Evolutionary conservation across 2,888 invertebrate species (phyloP), one percentile per base, ranked within the genome.

Genomic region (Apomyelois bistriatella): DNA sequence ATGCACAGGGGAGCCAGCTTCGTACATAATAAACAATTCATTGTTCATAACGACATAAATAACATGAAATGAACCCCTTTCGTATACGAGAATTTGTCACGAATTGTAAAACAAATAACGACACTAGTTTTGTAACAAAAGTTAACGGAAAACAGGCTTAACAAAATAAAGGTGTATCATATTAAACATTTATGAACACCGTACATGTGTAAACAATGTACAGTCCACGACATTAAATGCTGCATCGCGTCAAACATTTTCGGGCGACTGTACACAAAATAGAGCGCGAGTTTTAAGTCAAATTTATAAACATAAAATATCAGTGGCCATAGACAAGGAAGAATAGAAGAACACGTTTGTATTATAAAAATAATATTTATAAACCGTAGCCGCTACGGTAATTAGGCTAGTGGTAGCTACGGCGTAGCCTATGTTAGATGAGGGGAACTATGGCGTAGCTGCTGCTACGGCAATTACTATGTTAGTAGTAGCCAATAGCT

Each of bases 271-370:
- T 60, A 59, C 58, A 64, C 66, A 58, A 59, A n/a, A 59, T 59
- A 55, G 52, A 53, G 22, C 69, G 69, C 67, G 62, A 66, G 71
- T 74, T 76, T 76, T 72, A 60, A 70, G 62, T 72, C 67, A 79
- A 79, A 74, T 81, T 81, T 85, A 85, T 83, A 85, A 75, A 85
- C n/a, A 88, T 87, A 87, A 85, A 85, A 84, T 83, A 85, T 77
- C 65, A 72, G 68, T 38, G 15, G 13, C 59, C 64, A 42, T 42
- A 43, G 43, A 43, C 12, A 38, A 22, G 22, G 22, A 22, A 22
- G 22, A 22, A 22, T 22, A 22, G 22, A 22, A 22, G 5, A 3
- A 32, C 32, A 32, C 2, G 12, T 13, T 13, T 22, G 22, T 22
- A 3, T 22, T 22, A 5, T 22, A 22, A 22, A 22, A 22, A 22